Base-by-base conservation (phyloP, 2,888 invertebrate genomes). In the Eupeodes luniger region DNA sequence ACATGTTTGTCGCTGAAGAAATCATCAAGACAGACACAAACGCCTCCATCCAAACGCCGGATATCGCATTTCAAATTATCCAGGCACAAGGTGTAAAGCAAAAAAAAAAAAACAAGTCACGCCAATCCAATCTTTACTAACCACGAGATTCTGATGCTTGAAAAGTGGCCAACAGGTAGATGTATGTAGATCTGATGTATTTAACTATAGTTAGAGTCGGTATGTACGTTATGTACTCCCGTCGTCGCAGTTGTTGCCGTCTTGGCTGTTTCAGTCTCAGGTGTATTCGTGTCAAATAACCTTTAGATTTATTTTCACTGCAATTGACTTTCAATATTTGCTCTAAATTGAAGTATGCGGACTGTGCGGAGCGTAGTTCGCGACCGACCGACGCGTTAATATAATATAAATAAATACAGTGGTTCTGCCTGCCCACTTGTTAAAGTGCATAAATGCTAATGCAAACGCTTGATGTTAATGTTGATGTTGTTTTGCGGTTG, bases 41-140 rank as follows among this genome's bases (percentile, higher is more conserved):
- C 88, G 88, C 88, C 88, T 85, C 74, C 88, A 75, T 81, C 78
- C 64, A 78, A 75, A 85, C 85, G 81, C 84, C 88, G 88, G 88
- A 88, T 88, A 88, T 84, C 81, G 49, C 81, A 88, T 85, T 85
- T 88, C 88, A 78, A 81, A 87, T 84, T 62, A 66, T 75, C 55
- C 77, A 34, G 47, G 77, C 67, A 44, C 77, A 84, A 81, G 55
- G 40, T 83, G 47, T 64, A 6, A 19, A 16, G 11, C n/a, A 47
- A 44, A 61, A 61, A 61, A 36, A 9, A 40, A 62, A 81, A 81
- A 69, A 87, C 87, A 70, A 88, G 85, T 88, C 84, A 85, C 74
- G 76, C 69, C 62, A 74, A 84, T 27, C 47, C 36, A 44, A 84
- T 49, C 59, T 62, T 47, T 49, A 66, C 27, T 5, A 66, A 27